Percentiles rank a stretch among this genome's conserved stretches.
These are phyloP conservation scores for Sciurus carolinensis DNA, from an alignment of 2,797 vertebrate species.

Conservation along the genomic window DNA sequence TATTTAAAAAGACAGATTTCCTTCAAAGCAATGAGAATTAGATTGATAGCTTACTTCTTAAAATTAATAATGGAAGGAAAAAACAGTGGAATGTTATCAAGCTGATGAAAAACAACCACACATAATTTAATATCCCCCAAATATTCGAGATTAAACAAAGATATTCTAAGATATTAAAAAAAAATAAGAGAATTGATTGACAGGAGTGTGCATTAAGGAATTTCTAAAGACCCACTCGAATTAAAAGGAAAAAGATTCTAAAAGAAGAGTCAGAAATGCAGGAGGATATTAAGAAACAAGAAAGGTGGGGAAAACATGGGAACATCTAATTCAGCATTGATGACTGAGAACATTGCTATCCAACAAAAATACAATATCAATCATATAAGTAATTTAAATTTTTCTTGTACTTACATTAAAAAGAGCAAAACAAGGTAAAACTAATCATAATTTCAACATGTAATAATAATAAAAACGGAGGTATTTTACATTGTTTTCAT, in stretches of 20 bases:
- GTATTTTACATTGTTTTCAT: conserved; percentile 21
- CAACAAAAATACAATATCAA: neutral
- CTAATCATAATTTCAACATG: conserved; percentile 22
- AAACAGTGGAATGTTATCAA: neutral
- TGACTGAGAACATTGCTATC: neutral
- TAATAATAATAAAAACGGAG: conserved; percentile 10
- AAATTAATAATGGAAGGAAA: neutral
- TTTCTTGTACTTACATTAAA: neutral
- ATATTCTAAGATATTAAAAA: neutral
- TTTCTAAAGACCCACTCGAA: neutral
- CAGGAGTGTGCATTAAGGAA: neutral
- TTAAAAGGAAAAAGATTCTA: neutral
- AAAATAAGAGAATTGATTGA: neutral
- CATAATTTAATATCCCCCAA: neutral
- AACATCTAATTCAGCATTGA: neutral
- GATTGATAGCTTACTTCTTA: neutral
- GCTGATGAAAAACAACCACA: neutral
- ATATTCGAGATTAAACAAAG: conserved; percentile 38
- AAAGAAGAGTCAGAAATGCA: neutral
- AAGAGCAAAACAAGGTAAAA: conserved; percentile 37
- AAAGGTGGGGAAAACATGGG: neutral
- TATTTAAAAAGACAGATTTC: neutral
- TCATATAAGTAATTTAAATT: neutral
- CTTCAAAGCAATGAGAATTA: conserved; percentile 12
- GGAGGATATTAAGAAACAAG: conserved; percentile 5